Conservation (phyloP, 2,113 vertebrate genomes). For the Butorides virescens region DNA sequence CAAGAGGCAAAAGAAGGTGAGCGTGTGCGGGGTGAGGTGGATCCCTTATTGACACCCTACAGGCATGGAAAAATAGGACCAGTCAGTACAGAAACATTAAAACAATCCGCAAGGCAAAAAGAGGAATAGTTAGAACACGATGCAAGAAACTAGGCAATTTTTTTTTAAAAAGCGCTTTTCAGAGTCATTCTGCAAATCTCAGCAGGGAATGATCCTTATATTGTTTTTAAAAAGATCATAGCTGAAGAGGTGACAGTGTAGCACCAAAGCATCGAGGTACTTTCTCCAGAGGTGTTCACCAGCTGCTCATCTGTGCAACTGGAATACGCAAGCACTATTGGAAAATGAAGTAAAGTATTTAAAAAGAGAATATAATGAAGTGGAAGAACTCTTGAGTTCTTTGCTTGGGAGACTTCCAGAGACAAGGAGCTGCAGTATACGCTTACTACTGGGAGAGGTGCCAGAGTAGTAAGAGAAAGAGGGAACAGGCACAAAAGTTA, state of each 20-base stretch:
- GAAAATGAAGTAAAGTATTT: not conserved
- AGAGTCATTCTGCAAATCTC: not conserved
- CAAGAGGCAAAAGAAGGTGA: not conserved
- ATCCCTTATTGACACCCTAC: not conserved
- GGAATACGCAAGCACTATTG: not conserved
- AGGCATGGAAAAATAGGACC: not conserved
- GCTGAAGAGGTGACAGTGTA: rapidly evolving
- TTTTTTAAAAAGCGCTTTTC: not conserved
- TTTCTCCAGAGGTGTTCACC: not conserved
- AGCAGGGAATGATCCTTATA: not conserved
- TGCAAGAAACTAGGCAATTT: not conserved
- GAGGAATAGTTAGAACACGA: not conserved
- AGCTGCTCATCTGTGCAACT: not conserved
- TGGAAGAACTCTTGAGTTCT: not conserved
- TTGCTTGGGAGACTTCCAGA: not conserved
- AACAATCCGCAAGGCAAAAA: not conserved
- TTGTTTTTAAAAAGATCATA: not conserved
- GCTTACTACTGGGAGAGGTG: not conserved
- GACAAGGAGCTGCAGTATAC: not conserved
- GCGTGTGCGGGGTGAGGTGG: not conserved
- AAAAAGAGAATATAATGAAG: not conserved
- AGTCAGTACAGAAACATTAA: not conserved
- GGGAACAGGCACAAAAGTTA: not conserved
- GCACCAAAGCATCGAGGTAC: rapidly evolving
- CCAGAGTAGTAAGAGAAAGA: not conserved